Conservation (phyloP, 2,113 vertebrate species). For the Malurus elegans region DNA sequence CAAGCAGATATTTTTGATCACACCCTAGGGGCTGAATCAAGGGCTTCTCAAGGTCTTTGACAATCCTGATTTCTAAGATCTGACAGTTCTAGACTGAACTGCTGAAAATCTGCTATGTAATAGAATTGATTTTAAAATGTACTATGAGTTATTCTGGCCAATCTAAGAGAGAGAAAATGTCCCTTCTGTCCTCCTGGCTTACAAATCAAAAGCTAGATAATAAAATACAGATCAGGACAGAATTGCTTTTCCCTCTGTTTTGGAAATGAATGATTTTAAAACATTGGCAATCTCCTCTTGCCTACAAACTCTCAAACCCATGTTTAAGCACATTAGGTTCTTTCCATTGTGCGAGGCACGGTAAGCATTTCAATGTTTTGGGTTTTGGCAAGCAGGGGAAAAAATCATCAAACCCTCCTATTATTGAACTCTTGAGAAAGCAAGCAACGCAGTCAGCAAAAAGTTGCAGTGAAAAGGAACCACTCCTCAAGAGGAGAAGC, state of each 20-base stretch:
- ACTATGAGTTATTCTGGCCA: neutral
- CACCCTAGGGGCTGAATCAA: neutral
- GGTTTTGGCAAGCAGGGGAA: slow-evolving; percentile 1
- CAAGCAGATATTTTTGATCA: neutral
- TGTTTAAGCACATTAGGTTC: neutral
- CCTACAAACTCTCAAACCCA: neutral
- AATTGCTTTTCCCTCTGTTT: slow-evolving; percentile 11
- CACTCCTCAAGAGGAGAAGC: neutral
- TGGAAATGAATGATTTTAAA: slow-evolving; percentile 33
- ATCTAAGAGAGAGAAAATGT: slow-evolving; percentile 27
- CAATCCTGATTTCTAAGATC: neutral
- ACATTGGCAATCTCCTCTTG: slow-evolving; percentile 13
- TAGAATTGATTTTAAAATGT: slow-evolving; percentile 52
- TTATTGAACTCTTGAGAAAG: slow-evolving; percentile 5
- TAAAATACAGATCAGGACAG: slow-evolving; percentile 11
- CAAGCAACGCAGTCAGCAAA: neutral
- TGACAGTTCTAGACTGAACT: slow-evolving; percentile 8
- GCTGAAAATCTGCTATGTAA: slow-evolving; percentile 22
- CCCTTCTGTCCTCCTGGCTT: slow-evolving; percentile 18
- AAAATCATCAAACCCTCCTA: neutral
- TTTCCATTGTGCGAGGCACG: neutral
- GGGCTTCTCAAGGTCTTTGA: slow-evolving; percentile 22
- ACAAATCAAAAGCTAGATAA: slow-evolving; percentile 6
- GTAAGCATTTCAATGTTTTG: neutral
- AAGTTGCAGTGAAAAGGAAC: neutral